Percentiles rank a stretch among this genome's conserved stretches.
These are phyloP conservation scores for Pristionchus maxplancki DNA, from an alignment of 2,888 invertebrate genomes.

Conservation along the genomic window DNA sequence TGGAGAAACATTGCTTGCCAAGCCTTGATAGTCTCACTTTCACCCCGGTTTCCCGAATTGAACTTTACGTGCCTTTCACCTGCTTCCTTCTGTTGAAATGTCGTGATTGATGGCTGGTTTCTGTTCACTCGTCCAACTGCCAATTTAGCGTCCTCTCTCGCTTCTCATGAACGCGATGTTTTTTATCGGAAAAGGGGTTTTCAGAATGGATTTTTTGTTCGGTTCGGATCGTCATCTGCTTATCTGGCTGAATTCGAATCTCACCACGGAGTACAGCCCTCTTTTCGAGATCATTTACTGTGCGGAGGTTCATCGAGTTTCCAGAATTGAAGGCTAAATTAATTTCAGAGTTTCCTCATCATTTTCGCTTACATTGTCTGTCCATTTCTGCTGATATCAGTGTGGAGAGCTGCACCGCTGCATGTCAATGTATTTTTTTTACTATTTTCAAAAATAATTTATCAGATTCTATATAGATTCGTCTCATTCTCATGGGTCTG, in stretches of 20 bases:
- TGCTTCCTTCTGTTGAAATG: no score
- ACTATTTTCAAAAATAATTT: background rate
- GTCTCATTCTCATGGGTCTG: background rate
- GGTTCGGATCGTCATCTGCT: background rate
- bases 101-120: no score
- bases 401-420: background rate
- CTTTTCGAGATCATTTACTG: conserved; percentile 3
- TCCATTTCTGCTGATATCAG: background rate
- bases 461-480: background rate
- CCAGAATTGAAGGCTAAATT: background rate
- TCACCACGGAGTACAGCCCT: background rate
- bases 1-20: no score
- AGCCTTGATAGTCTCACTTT: no score
- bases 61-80: no score
- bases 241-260: background rate
- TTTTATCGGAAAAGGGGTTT: no score
- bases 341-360: background rate
- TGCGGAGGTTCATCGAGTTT: background rate
- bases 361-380: background rate
- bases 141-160: background rate
- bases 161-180: background rate
- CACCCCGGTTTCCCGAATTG: no score
- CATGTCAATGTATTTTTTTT: background rate
- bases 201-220: conserved; percentile 21
- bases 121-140: background rate